A percentile compares a stretch with the other conserved stretches of the same genome.
phyloP scores from a whole-genome alignment of 1,140 invertebrate genomes.

The Drosophila aff. region DNA sequence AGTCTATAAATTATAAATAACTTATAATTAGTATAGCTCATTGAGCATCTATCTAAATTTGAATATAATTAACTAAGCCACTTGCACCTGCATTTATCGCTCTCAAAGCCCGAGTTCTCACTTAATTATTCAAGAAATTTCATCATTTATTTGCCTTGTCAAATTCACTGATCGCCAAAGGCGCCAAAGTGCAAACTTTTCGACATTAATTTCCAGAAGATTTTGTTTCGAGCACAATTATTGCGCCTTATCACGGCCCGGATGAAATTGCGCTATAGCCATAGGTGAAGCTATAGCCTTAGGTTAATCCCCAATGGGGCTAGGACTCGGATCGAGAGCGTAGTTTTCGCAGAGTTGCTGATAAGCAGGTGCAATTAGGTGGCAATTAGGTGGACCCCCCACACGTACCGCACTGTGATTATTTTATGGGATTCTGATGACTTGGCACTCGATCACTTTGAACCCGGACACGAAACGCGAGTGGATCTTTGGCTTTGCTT shows the following conservation, averaged over 20 bases:
- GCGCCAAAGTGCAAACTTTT: slow-evolving; percentile 41
- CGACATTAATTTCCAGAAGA: slow-evolving; percentile 28
- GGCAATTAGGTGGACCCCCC: slow-evolving; percentile 42
- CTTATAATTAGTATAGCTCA: neutral
- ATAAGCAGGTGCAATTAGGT: slow-evolving; percentile 51
- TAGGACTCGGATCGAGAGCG: slow-evolving; percentile 12
- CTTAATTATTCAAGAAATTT: slow-evolving; percentile 37
- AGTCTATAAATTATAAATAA: neutral
- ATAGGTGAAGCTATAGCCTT: slow-evolving; percentile 5
- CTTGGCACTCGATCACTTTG: slow-evolving; percentile 48
- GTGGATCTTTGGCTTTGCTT: slow-evolving; percentile 13
- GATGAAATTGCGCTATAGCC: slow-evolving; percentile 22
- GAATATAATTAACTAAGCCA: slow-evolving; percentile 18
- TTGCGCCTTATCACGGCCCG: slow-evolving; percentile 14
- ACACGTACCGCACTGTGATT: slow-evolving; percentile 49
- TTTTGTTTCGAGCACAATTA: slow-evolving; percentile 26
- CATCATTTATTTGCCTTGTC: slow-evolving; percentile 38
- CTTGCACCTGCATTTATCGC: slow-evolving; percentile 22
- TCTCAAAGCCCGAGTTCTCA: slow-evolving; percentile 14
- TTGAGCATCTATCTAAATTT: neutral
- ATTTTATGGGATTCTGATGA: slow-evolving; percentile 43
- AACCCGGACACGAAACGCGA: slow-evolving; percentile 69
- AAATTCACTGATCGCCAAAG: slow-evolving; percentile 13
- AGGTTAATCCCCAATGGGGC: slow-evolving; percentile 18
- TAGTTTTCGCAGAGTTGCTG: slow-evolving; percentile 28